These are phyloP conservation scores for Pycnonotus jocosus DNA, from an alignment of 2,113 vertebrate species.

Conservation along the genomic window DNA sequence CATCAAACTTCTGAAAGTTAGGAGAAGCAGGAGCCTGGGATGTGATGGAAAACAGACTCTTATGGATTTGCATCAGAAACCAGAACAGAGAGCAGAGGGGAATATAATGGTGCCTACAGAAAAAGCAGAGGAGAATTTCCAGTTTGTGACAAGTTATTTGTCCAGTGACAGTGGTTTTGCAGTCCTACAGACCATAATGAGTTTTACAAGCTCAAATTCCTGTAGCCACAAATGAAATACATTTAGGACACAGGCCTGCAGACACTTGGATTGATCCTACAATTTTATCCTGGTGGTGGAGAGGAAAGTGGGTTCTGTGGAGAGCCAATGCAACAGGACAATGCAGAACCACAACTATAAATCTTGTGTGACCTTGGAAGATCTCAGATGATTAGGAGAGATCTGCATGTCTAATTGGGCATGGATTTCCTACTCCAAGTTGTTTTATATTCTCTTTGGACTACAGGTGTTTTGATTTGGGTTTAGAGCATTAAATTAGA, in stretches of 20 bases:
- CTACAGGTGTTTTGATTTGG: constrained; percentile 15
- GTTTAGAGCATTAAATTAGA: constrained; percentile 27
- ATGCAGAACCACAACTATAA: neutral
- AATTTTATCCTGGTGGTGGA: neutral
- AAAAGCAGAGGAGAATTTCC: neutral
- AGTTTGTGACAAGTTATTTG: neutral
- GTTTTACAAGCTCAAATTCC: neutral
- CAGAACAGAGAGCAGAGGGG: neutral
- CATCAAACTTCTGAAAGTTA: neutral
- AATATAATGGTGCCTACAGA: neutral
- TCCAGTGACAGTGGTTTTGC: neutral
- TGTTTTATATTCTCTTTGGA: neutral
- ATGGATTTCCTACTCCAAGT: neutral
- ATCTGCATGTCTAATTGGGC: constrained; percentile 16
- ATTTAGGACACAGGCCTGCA: neutral
- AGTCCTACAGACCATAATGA: neutral
- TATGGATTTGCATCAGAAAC: neutral
- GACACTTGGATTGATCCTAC: neutral
- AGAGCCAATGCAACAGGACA: neutral
- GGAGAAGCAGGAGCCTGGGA: neutral
- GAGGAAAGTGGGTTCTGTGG: neutral
- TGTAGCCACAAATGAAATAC: neutral
- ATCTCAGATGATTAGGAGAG: neutral
- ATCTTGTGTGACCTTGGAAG: neutral
- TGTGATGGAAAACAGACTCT: neutral